Evolutionary conservation across 2,888 invertebrate species (phyloP), one percentile per base, ranked within the genome.

Genomic region (Caenorhabditis sp.): DNA sequence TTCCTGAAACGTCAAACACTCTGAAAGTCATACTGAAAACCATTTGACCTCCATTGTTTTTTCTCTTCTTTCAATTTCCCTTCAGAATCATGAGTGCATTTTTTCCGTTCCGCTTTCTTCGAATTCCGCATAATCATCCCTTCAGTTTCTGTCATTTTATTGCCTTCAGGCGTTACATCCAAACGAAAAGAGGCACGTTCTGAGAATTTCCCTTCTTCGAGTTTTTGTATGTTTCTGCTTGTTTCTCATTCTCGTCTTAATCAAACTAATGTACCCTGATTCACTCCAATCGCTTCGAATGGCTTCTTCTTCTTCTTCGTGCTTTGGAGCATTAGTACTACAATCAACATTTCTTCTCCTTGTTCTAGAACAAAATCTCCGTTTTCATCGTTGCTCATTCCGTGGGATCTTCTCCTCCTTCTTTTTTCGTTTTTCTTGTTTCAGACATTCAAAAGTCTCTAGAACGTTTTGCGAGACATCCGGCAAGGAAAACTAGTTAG

Each of bases 51-150:
- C 41, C 6, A 38, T 38, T 38, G 38, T 38, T 38, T 38, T 31
- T 56, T 47, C 59, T 59, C 51, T 47, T 16, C 3, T 47, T 26
- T 26, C 47, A 41, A 54, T 28, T 63, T 59, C 59, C 47, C 69
- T 56, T 26, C 44, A 16, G n/a, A 28, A 28, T 28, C 19, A 28
- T 54, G 22, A 63, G 63, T 44, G 35, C 49, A 68, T 14, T 22
- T 28, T 16, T 51, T 19, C 31, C 19, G 22, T 54, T 58, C 44
- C 58, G 66, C 26, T 47, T 51, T 58, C 26, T 41, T 44, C 68
- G 75, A 58, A 74, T 75, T 56, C 75, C 66, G 58, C 75, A 66
- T 68, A 75, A 66, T 75, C 66, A 68, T 75, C 28, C 61, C 51
- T 26, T 75, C 66, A 64, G 54, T 64, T 74, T 51, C 64, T 74